Percentiles rank a stretch among this genome's conserved stretches.
Evolutionary conservation across 2,113 vertebrate species (phyloP).

Genomic region (Brevimyrus niger): DNA sequence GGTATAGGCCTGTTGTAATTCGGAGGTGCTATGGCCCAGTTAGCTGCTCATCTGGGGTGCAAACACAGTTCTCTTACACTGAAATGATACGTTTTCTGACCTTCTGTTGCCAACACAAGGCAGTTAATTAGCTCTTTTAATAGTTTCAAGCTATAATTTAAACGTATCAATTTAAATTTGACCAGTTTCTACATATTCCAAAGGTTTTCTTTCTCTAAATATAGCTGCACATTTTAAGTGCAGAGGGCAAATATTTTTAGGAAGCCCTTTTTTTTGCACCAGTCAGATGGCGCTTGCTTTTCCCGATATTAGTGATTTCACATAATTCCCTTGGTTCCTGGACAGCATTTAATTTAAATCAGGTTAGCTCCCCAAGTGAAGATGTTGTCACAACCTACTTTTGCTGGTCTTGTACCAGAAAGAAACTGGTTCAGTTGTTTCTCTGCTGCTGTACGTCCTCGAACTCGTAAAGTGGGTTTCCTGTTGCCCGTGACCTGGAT

Average conservation of each 20-base stretch:
- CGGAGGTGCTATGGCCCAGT: constrained; percentile 57
- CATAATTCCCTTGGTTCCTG: constrained; percentile 46
- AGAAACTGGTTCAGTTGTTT: constrained; percentile 57
- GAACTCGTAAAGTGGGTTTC: constrained; percentile 31
- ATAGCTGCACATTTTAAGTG: constrained; percentile 45
- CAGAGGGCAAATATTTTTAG: constrained; percentile 60
- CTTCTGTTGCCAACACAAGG: neutral
- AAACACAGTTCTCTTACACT: constrained; percentile 65
- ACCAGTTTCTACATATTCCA: constrained; percentile 20
- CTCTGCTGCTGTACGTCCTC: constrained; percentile 24
- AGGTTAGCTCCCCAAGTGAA: constrained; percentile 67
- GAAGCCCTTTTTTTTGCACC: constrained; percentile 30
- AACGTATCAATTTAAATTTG: neutral
- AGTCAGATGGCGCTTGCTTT: constrained; percentile 44
- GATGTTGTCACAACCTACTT: constrained; percentile 60
- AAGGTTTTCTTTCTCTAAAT: constrained; percentile 20
- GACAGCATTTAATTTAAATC: constrained; percentile 59
- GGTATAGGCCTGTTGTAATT: constrained; percentile 91
- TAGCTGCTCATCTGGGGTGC: constrained; percentile 67
- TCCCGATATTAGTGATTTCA: constrained; percentile 48
- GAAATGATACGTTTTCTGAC: neutral
- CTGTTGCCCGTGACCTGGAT: neutral
- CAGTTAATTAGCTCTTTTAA: neutral
- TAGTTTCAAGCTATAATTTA: neutral
- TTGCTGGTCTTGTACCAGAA: constrained; percentile 54